Evolutionary conservation across 92 coral and sea anemone genomes (phyloP).

Genomic region (Paramuricea clavata): DNA sequence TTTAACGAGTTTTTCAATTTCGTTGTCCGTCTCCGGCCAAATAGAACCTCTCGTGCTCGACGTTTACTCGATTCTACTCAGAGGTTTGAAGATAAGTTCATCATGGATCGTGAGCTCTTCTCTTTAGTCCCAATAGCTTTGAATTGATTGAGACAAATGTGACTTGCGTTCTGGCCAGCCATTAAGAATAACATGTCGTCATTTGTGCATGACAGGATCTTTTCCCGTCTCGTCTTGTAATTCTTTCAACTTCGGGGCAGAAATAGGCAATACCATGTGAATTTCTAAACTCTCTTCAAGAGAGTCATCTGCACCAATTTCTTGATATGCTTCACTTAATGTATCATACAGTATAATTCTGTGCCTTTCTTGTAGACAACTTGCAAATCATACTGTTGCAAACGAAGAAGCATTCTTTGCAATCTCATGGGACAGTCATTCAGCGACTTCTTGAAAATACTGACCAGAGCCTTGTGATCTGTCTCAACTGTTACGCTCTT

Average conservation of each 20-base stretch:
- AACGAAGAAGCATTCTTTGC: slow-evolving; percentile 1
- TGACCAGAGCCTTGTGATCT: slow-evolving; percentile 67
- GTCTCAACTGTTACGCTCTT: slow-evolving; percentile 64
- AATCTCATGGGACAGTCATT: background rate
- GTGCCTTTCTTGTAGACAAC: background rate
- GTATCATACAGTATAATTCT: background rate
- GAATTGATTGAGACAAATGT: background rate
- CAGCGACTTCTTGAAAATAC: slow-evolving; percentile 44
- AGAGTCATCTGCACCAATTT: background rate
- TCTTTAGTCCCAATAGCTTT: background rate
- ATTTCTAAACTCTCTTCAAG: background rate
- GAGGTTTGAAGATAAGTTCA: no score
- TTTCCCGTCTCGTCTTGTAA: background rate
- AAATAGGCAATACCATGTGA: background rate
- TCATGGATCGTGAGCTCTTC: background rate
- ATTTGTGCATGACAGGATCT: background rate
- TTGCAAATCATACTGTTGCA: slow-evolving; percentile 9
- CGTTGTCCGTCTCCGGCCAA: background rate
- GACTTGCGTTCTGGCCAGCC: no score
- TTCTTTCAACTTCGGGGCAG: background rate
- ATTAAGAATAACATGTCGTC: no score
- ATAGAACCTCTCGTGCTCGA: no score
- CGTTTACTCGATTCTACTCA: background rate
- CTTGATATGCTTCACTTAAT: background rate
- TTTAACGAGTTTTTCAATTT: background rate